Evolutionary conservation across 1,140 invertebrate genomes (phyloP), one percentile per base, ranked within the genome.

Genomic region (Camponotus floridanus): DNA sequence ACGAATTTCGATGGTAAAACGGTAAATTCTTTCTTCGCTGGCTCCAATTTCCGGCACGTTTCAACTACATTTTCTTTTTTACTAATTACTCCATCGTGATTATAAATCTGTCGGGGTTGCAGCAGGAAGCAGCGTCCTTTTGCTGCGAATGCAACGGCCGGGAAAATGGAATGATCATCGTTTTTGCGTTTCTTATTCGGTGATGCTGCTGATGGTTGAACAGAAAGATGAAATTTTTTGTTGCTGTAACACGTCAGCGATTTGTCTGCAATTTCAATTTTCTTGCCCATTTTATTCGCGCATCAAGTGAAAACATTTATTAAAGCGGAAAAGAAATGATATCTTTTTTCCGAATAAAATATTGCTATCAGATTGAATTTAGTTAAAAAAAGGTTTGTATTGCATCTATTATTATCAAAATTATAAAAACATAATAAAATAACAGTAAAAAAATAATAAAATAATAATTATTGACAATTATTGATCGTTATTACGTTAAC

Each of bases 111-210:
- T 18, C 79, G 79, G 18, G 79, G 79, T 33, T 83, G 79, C 31
- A 83, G 79, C 55, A 83, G 61, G 79, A 83, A 83, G 55, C 79
- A 83, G 8, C 68, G 39, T 61, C 79, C 79, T 83, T 74, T 83
- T 13, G 55, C 39, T 26, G 68, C 26, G 39, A 39, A n/a, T 3
- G 79, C 39, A 61, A 31, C 51, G 18, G 55, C 3, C 68, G 68
- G 11, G 79, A 83, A 83, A 83, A 83, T 83, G 42, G 68, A 83
- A 18, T 83, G 79, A 73, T 83, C 79, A 55, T 62, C 68, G 57
- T 61, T 57, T 39, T 42, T 70, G 67, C 36, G 67, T 11, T 83
- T 83, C 68, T 83, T 83, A 31, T 26, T 1, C 18, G 79, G 39
- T 39, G 79, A 62, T 83, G 55, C 79, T 62, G 79, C 79, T 74